phyloP scores from a whole-genome alignment of 2,797 vertebrate species.

The Corythornis leucogaster region DNA sequence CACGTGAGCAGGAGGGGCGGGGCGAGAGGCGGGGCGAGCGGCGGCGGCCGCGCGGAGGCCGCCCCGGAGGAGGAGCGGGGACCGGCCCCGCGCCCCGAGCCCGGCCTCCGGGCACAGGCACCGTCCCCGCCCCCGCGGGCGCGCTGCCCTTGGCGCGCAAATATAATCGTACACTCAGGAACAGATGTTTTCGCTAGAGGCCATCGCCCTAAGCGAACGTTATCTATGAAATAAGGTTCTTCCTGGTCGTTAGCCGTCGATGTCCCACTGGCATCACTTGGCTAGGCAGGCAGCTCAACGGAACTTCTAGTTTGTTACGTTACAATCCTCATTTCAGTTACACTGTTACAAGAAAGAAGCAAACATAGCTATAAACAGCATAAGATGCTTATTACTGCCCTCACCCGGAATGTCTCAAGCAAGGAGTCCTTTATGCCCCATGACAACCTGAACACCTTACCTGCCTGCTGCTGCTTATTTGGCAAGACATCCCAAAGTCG shows the following conservation, averaged over 20 bases:
- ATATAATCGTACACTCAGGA: too few relatives aligned
- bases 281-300: rapidly evolving
- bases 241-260: rapidly evolving
- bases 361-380: rapidly evolving
- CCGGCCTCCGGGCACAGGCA: too few relatives aligned
- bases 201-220: background rate
- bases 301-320: background rate
- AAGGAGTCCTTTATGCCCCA: rapidly evolving
- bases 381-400: rapidly evolving
- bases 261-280: rapidly evolving
- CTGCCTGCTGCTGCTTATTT: background rate
- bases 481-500: rapidly evolving
- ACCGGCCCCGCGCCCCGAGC: too few relatives aligned
- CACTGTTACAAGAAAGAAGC: background rate
- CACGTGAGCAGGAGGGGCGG: constrained; percentile 40
- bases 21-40: background rate
- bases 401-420: rapidly evolving
- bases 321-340: rapidly evolving
- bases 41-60: background rate
- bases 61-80: background rate
- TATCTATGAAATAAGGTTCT: rapidly evolving
- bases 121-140: too few relatives aligned
- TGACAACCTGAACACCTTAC: rapidly evolving
- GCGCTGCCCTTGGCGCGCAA: too few relatives aligned
- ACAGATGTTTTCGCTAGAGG: too few relatives aligned